These are phyloP conservation scores for Wiebesia pumilae DNA, from an alignment of 1,140 invertebrate genomes.

Conservation along the genomic window DNA sequence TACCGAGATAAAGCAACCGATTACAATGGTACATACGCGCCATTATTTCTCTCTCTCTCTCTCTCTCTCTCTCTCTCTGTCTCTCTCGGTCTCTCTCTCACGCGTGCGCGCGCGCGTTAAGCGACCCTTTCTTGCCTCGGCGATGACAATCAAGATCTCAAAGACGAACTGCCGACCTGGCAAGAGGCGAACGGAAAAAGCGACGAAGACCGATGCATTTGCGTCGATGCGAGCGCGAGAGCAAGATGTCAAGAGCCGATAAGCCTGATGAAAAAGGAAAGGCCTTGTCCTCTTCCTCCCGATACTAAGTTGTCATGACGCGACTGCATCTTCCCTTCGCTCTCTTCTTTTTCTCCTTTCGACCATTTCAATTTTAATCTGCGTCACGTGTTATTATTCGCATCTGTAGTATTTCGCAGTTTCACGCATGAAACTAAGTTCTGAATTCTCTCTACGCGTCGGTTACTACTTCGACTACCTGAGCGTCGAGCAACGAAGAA, in stretches of 20 bases:
- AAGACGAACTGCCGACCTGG: slow-evolving; percentile 27
- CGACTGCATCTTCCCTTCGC: slow-evolving; percentile 24
- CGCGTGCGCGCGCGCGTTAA: slow-evolving; percentile 7
- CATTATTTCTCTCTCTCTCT: not conserved
- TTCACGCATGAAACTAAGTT: not conserved
- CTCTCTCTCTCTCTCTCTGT: not conserved
- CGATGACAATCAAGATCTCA: slow-evolving; percentile 51
- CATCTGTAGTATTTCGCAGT: not conserved
- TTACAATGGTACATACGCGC: not conserved
- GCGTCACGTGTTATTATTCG: not conserved
- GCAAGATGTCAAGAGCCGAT: slow-evolving; percentile 36
- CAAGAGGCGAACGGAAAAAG: slow-evolving; percentile 35
- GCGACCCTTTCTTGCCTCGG: slow-evolving; percentile 24
- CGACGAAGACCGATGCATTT: not conserved
- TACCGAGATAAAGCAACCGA: not conserved
- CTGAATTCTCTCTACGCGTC: not conserved
- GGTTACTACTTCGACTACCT: not conserved
- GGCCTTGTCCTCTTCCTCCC: not conserved
- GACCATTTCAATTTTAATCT: not conserved
- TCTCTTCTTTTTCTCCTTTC: not conserved
- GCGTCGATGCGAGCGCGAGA: slow-evolving; percentile 9
- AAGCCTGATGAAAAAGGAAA: slow-evolving; percentile 6
- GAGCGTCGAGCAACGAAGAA: not conserved
- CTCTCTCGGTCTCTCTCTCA: not conserved
- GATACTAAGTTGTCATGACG: slow-evolving; percentile 45